Conservation (phyloP, 2,888 invertebrate genomes). For the Cecidostiba fungosa region DNA sequence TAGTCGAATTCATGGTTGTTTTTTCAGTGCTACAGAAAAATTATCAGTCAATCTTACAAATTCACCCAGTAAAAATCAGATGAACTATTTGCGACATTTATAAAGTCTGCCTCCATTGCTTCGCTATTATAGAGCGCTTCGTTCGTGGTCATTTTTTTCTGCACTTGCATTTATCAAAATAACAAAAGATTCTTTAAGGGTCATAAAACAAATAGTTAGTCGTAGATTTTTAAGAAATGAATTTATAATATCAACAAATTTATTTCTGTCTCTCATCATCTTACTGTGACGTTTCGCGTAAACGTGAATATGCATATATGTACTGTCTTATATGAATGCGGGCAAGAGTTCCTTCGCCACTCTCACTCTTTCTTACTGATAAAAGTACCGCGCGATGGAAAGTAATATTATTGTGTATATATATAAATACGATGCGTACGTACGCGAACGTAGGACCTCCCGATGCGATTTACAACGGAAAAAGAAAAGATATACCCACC, state of each 20-base stretch:
- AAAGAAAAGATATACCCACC: conserved; percentile 69
- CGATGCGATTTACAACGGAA: conserved; percentile 35
- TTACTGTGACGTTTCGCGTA: conserved; percentile 27
- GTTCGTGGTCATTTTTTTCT: conserved; percentile 20
- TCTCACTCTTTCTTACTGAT: conserved; percentile 39
- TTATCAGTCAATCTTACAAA: conserved; percentile 43
- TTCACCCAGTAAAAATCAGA: conserved; percentile 28
- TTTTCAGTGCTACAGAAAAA: conserved; percentile 16
- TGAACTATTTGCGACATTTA: conserved; percentile 1
- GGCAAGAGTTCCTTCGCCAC: conserved; percentile 45
- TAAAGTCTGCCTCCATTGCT: neutral
- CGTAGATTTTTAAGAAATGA: conserved; percentile 2
- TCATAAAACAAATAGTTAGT: conserved; percentile 29
- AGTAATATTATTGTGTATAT: conserved; percentile 35
- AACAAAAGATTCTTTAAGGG: conserved; percentile 9
- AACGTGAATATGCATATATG: conserved; percentile 41
- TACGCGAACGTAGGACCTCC: conserved; percentile 38
- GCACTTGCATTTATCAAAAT: conserved; percentile 1
- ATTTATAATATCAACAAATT: conserved; percentile 52
- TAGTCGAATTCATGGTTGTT: conserved; percentile 20
- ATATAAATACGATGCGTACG: conserved; percentile 52
- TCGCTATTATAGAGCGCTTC: conserved; percentile 12
- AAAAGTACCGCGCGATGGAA: conserved; percentile 55
- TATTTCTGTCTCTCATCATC: conserved; percentile 2
- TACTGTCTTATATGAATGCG: conserved; percentile 52